Evolutionary conservation across 2,888 invertebrate genomes (phyloP), one percentile per base, ranked within the genome.

Genomic region (Andrena chrysosceles): DNA sequence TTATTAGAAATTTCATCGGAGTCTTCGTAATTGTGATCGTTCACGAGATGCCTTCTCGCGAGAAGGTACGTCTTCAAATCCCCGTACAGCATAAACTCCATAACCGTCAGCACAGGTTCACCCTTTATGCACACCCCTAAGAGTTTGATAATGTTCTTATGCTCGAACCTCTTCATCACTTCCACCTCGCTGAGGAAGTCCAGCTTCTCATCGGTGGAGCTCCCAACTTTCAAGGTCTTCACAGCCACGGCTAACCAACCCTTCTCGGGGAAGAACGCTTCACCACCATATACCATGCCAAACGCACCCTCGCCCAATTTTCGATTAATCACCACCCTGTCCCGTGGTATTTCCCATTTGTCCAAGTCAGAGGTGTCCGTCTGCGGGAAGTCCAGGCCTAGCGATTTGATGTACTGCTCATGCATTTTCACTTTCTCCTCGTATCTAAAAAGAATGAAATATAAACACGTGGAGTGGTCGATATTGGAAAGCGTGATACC

Each of bases 81-180:
- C 29, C 98, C 99, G 92, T 98, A 98, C 52, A 98, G 94, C 97
- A 98, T 97, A 91, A 98, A 98, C 94, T 99, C 98, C 98, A 99
- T 98, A 16, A 99, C 96, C 0, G 97, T 97, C 92, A 97, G 97
- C 62, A 98, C 97, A 0, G 98, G 98, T 90, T 98, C 98, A 62
- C 96, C 96, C 91, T 97, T 96, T 0, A 98, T 97, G 89, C 98
- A 97, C 13, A 99, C 98, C 0, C 97, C 98, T 26, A 98, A 94
- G 42, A 99, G 94, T 87, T 96, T 96, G 16, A 99, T 97, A 73
- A 99, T 97, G 93, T 99, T 98, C 90, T 96, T 96, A 93, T 99
- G 98, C 75, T 98, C 97, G 93, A 99, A 98, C 64, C 97, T 95
- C 93, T 98, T 98, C 98, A 99, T 99, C 29, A 98, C 97, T 93